Base-by-base conservation (phyloP, 2,113 vertebrate genomes). In the Passer montanus region DNA sequence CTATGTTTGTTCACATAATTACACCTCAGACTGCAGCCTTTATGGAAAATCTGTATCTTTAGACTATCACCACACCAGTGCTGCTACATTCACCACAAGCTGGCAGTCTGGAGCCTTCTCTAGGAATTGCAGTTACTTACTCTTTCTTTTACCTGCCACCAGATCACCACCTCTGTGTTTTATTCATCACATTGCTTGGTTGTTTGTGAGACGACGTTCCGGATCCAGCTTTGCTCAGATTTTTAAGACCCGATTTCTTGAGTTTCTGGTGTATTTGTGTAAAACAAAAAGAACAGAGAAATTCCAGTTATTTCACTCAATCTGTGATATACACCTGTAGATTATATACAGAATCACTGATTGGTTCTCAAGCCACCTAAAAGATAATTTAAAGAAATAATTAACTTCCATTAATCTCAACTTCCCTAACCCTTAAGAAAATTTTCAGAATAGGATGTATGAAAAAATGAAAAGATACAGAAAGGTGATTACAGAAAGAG, bases 21-120 rank as follows among this genome's bases (percentile, higher is more conserved):
- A 46, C 12, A 81, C 27, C 13, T 79, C 60, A 64, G 37, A 76
- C 37, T n/a, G 13, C 27, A 37, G n/a, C 13, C 9, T 72, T 72
- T n/a, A 72, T 8, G 27, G 37, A 60, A 23, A 80, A 88, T 14
- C 18, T 52, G 1, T 30, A 11, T 44, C 37, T 73, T 62, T 9
- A 78, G 58, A 79, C 14, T 56, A 66, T 8, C 8, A 7, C 21
- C 46, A 44, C 15, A 63, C 19, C 47, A 67, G 7, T 15, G 44
- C 50, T 59, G 39, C 50, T 31, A 55, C 56, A 28, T 30, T 59
- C 33, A 94, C 95, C 94, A 95, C 90, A 90, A 95, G 93, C 91
- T 0, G 90, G 95, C 96, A 93, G 78, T 59, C 91, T 77, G 91
- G 90, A 86, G 91, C 78, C 63, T 77, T 52, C 75, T 58, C 43